These are phyloP conservation scores for Glyptemys insculpta DNA, from an alignment of 2,797 vertebrate species.

Conservation along the genomic window DNA sequence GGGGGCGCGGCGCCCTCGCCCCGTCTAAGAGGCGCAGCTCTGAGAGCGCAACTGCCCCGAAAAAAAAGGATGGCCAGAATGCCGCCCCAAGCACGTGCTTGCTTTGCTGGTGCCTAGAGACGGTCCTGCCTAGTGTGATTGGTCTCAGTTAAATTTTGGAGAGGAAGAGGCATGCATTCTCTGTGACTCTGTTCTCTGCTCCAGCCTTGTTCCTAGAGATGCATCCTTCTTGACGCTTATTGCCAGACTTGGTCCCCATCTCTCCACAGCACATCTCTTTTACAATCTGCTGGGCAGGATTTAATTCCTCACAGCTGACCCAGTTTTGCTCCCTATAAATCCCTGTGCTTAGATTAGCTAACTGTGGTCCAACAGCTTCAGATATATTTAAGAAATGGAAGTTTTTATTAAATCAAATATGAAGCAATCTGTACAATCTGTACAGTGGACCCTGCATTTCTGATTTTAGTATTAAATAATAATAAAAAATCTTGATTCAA, in stretches of 20 bases:
- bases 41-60: no score
- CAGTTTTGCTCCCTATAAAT: not conserved
- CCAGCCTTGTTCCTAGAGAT: not conserved
- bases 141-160: not conserved
- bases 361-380: not conserved
- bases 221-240: rapidly evolving
- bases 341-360: not conserved
- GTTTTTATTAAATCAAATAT: not conserved
- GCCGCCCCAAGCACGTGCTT: no score
- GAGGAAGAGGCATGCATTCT: not conserved
- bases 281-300: not conserved
- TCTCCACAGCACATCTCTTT: not conserved
- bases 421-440: not conserved
- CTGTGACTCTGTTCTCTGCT: not conserved
- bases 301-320: not conserved
- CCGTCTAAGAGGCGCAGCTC: no score
- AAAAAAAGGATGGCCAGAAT: no score
- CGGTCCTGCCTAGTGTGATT: rapidly evolving
- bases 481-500: not conserved
- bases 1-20: no score
- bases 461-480: not conserved
- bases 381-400: not conserved
- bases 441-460: not conserved
- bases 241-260: not conserved
- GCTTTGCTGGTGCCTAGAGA: no score